Evolutionary conservation across 2,113 vertebrate genomes (phyloP).

Genomic region (Ageneiosus marmoratus): DNA sequence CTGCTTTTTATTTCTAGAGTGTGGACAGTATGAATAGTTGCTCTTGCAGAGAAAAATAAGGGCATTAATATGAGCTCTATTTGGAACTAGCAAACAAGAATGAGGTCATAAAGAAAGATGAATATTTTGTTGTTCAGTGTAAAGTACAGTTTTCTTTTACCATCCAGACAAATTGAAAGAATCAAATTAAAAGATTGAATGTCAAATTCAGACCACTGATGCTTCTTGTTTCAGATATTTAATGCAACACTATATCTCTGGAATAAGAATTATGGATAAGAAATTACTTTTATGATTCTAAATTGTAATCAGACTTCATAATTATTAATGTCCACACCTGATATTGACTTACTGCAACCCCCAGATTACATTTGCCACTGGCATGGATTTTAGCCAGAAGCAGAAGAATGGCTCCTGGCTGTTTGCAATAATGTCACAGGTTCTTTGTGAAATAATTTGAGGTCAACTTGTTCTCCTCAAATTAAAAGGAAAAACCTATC

Average conservation of each 20-base stretch:
- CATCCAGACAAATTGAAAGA: background rate
- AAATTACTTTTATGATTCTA: background rate
- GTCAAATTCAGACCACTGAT: background rate
- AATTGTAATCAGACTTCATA: constrained; percentile 10
- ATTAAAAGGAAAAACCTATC: background rate
- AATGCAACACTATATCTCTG: background rate
- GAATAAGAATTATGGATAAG: background rate
- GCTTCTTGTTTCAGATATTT: constrained; percentile 1
- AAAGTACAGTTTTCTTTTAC: background rate
- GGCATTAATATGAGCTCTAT: constrained; percentile 1
- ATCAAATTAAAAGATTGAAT: background rate
- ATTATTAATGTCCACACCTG: constrained; percentile 14
- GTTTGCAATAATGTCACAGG: background rate
- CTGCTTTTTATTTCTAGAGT: constrained; percentile 4
- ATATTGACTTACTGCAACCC: background rate
- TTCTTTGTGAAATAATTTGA: background rate
- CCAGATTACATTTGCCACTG: background rate
- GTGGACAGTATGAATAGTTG: constrained; percentile 16
- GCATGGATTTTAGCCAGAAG: background rate
- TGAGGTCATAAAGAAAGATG: background rate
- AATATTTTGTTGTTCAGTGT: background rate
- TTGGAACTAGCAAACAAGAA: constrained; percentile 3
- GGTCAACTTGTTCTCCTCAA: background rate
- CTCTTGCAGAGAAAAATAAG: constrained; percentile 13
- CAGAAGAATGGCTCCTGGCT: background rate